Evolutionary conservation across 2,888 invertebrate species (phyloP).

Genomic region (Agrotis segetum): DNA sequence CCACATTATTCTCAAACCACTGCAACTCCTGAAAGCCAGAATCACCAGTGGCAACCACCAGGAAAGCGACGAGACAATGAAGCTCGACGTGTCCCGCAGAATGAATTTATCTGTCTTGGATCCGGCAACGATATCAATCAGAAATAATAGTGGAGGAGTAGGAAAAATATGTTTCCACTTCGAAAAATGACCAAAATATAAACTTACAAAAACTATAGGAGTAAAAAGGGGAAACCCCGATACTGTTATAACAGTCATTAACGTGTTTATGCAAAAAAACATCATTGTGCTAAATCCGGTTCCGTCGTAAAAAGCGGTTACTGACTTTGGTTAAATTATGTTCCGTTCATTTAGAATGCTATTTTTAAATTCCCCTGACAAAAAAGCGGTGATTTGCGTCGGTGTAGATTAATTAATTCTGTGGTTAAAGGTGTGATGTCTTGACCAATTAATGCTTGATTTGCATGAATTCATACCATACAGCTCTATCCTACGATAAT

Average conservation of each 20-base stretch:
- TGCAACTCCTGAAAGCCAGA: no score
- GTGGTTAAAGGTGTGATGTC: not conserved
- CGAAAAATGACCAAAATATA: not conserved
- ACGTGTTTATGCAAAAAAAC: slow-evolving; percentile 5
- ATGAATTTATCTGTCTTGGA: no score
- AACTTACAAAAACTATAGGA: not conserved
- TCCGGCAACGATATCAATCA: no score
- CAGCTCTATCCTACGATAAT: no score
- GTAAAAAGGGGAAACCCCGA: slow-evolving; percentile 45
- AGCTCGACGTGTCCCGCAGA: no score
- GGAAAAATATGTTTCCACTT: no score
- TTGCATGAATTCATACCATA: no score
- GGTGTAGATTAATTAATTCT: slow-evolving; percentile 10
- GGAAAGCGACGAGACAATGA: no score
- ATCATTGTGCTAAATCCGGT: slow-evolving; percentile 42
- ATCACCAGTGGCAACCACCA: no score
- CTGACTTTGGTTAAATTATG: slow-evolving; percentile 16
- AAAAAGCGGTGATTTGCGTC: slow-evolving; percentile 5
- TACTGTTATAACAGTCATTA: not conserved
- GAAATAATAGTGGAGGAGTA: no score
- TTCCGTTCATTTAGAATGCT: slow-evolving; percentile 25
- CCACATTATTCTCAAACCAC: no score
- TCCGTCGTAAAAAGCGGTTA: slow-evolving; percentile 30
- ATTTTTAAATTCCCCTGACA: slow-evolving; percentile 19
- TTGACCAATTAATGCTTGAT: not conserved